Evolutionary conservation across 2,113 vertebrate genomes (phyloP).

Genomic region (Steatornis caripensis): DNA sequence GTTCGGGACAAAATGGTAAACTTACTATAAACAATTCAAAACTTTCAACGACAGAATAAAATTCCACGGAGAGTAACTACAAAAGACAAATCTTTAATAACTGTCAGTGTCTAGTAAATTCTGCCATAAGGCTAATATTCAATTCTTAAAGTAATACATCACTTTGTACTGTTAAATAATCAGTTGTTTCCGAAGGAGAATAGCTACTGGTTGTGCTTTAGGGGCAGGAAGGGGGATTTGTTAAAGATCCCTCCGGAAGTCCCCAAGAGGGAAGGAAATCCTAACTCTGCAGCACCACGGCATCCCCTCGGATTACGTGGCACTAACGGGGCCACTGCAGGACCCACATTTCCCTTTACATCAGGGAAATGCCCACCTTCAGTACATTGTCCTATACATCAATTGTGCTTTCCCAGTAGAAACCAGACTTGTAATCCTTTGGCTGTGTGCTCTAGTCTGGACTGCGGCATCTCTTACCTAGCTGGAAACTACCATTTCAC

Average conservation of each 20-base stretch:
- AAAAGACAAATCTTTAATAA: background rate
- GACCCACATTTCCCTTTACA: background rate
- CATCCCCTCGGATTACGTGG: fast-evolving
- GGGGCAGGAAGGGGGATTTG: background rate
- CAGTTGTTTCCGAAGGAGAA: background rate
- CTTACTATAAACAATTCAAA: background rate
- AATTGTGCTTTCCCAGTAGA: fast-evolving
- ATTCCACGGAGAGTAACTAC: background rate
- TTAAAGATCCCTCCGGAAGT: background rate
- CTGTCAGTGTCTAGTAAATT: background rate
- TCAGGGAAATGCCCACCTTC: background rate
- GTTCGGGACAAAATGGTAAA: background rate
- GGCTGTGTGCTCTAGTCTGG: background rate
- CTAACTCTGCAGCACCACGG: background rate
- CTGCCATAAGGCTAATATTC: background rate
- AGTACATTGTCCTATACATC: background rate
- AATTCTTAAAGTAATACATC: background rate
- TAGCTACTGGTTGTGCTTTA: background rate
- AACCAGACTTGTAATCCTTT: background rate
- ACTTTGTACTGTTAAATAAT: background rate
- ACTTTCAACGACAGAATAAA: background rate
- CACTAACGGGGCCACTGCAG: fast-evolving
- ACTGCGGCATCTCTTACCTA: background rate
- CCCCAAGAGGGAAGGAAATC: background rate
- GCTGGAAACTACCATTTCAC: background rate